Evolutionary conservation across 2,113 vertebrate species (phyloP).

Genomic region (Microtus richardsoni): DNA sequence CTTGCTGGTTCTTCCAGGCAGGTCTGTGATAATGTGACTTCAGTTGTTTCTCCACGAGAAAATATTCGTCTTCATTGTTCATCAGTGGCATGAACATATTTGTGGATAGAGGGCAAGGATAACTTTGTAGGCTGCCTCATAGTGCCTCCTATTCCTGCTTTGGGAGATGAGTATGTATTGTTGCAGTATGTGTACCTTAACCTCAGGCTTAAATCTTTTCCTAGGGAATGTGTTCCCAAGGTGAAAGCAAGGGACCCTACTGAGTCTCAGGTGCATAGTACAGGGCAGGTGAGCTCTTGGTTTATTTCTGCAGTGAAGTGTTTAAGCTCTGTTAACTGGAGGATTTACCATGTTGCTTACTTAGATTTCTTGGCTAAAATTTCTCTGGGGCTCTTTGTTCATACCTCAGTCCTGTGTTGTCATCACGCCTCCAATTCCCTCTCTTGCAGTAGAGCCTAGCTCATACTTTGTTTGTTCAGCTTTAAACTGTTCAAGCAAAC

Average conservation of each 20-base stretch:
- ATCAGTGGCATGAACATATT: not conserved
- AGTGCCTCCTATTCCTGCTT: rapidly evolving
- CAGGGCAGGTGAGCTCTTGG: not conserved
- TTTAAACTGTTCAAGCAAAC: not conserved
- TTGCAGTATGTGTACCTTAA: not conserved
- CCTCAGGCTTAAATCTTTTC: not conserved
- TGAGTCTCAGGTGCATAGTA: not conserved
- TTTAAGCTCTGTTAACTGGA: not conserved
- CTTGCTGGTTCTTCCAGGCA: not conserved
- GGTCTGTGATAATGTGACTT: not conserved
- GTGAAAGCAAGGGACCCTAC: not conserved
- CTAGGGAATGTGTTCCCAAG: not conserved
- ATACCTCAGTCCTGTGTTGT: not conserved
- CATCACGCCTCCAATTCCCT: rapidly evolving
- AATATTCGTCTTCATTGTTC: not conserved
- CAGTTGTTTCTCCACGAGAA: no score
- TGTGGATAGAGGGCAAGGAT: not conserved
- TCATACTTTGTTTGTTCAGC: not conserved
- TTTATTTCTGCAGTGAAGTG: not conserved
- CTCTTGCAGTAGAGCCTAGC: not conserved
- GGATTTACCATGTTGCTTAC: not conserved
- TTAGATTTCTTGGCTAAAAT: not conserved
- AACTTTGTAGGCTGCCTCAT: not conserved
- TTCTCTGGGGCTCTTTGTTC: not conserved
- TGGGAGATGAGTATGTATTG: not conserved